phyloP scores from a whole-genome alignment of 2,113 vertebrate genomes.

The Siphamia tubifer region DNA sequence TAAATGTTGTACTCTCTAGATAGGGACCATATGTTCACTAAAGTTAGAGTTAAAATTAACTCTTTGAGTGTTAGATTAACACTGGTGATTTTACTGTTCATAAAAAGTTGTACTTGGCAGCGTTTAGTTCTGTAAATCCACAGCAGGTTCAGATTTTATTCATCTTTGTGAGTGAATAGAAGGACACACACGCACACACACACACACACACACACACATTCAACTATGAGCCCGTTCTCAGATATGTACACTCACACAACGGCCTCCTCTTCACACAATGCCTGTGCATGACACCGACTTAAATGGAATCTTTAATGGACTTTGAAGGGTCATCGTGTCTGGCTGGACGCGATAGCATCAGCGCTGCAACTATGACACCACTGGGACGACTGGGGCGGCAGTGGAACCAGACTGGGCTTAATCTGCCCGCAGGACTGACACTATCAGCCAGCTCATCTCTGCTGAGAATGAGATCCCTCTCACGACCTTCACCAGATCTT shows the following conservation, averaged over 20 bases:
- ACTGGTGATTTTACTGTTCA: no score
- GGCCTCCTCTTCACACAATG: constrained; percentile 7
- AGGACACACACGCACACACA: neutral
- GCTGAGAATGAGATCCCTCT: constrained; percentile 73
- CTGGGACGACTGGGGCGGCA: constrained; percentile 51
- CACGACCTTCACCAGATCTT: constrained; percentile 76
- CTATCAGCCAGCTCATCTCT: constrained; percentile 74
- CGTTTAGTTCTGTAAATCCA: constrained; percentile 11
- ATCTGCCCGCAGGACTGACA: constrained; percentile 64
- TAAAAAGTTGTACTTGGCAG: constrained; percentile 26
- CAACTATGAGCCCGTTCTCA: neutral
- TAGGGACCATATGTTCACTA: no score
- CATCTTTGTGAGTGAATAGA: neutral
- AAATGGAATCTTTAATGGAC: constrained; percentile 71
- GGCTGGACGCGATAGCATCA: constrained; percentile 69
- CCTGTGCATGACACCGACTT: constrained; percentile 20
- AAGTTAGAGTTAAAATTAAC: no score
- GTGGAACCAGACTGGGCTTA: constrained; percentile 61
- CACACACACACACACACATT: neutral
- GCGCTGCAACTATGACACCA: constrained; percentile 71
- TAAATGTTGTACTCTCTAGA: no score
- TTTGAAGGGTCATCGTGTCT: constrained; percentile 63
- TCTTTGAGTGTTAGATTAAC: no score
- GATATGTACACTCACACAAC: neutral
- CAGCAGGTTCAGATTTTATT: constrained; percentile 21